Conservation (phyloP, 2,797 vertebrate species). For the Chiropotes sagulatus region DNA sequence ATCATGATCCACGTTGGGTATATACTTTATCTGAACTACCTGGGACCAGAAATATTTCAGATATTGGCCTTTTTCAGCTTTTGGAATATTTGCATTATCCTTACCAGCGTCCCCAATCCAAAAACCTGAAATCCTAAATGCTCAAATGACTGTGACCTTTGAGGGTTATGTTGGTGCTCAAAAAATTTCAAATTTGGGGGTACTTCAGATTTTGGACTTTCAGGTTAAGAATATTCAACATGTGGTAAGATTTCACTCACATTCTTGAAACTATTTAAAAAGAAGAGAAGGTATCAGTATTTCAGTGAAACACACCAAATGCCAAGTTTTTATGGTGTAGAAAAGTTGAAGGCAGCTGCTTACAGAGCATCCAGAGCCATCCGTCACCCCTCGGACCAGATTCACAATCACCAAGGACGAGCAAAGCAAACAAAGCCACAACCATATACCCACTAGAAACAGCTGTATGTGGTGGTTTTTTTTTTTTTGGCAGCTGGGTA, state of each 20-base stretch:
- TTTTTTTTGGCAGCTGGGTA: not conserved
- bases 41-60: not conserved
- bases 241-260: not conserved
- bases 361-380: not conserved
- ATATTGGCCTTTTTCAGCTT: not conserved
- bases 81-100: not conserved
- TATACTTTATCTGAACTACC: not conserved
- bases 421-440: not conserved
- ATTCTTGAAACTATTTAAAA: not conserved
- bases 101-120: not conserved
- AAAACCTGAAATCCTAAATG: not conserved
- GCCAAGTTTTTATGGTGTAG: not conserved
- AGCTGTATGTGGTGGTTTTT: not conserved
- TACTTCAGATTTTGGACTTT: not conserved
- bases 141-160: not conserved
- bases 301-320: not conserved
- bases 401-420: not conserved
- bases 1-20: not conserved
- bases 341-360: not conserved
- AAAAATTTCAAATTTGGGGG: not conserved
- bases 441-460: not conserved
- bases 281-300: not conserved
- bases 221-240: not conserved
- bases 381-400: not conserved
- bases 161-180: not conserved